Base-by-base conservation (phyloP, 2,113 vertebrate genomes). In the Melanostigma gelatinosum region DNA sequence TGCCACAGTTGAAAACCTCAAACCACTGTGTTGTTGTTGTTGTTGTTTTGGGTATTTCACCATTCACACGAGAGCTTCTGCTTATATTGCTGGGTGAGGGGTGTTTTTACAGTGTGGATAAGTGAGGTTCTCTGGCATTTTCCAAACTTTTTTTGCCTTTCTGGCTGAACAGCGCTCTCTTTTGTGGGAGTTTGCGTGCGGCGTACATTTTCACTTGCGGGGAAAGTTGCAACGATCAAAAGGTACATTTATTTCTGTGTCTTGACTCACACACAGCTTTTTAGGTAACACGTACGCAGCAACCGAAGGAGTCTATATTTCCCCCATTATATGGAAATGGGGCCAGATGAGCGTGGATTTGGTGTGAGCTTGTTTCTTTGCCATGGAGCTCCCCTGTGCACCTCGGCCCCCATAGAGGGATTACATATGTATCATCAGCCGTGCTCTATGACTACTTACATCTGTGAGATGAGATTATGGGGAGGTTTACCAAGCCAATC, bases 361-460 rank as follows among this genome's bases (percentile, higher is more conserved):
- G 89, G 83, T 90, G 85, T 73, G 52, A 64, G 80, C 84, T 83
- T 89, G 90, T 91, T 90, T 92, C 77, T 83, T 87, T 89, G 82
- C 88, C 84, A 85, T 50, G 74, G 81, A 78, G 75, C 88, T 89
- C 87, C 86, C 88, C 90, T 44, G 87, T 85, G 87, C 90, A 91
- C 90, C 89, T 86, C 88, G 77, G 85, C 91, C 92, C 89, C 91
- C 91, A 88, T 75, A 89, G 89, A 92, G 84, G 92, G 94, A 94
- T 95, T 94, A 94, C 93, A 94, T 89, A 92, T 93, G 94, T 93
- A 92, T 94, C 92, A 92, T 94, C 91, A 93, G 86, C 91, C 89
- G 80, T 93, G 89, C 94, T 91, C 90, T 94, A 92, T 93, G 93
- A 95, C 94, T 94, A 94, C 94, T 94, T 94, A 94, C 92, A 94